These are phyloP conservation scores for Xylocopa sonorina DNA, from an alignment of 1,140 invertebrate genomes.

Conservation along the genomic window DNA sequence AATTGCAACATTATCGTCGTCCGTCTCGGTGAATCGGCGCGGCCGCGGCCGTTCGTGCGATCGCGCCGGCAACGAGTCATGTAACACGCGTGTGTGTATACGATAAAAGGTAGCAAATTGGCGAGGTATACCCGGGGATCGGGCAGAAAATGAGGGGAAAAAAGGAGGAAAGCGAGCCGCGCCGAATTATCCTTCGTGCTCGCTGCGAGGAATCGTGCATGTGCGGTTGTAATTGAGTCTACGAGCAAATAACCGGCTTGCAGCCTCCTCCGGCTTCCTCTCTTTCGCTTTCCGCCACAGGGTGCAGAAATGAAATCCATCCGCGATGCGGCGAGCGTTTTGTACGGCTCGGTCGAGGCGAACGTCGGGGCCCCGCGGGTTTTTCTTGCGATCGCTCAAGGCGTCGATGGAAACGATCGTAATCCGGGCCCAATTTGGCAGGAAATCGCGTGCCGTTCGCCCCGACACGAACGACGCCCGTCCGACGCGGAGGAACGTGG, in stretches of 20 bases:
- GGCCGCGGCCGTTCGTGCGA: background rate
- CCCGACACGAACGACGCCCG: conserved; percentile 55
- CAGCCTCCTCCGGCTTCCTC: background rate
- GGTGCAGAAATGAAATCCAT: conserved; percentile 60
- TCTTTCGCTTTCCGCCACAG: conserved; percentile 10
- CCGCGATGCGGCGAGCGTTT: background rate
- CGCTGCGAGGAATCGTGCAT: conserved; percentile 54
- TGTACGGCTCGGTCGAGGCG: too few species aligned
- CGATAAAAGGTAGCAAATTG: conserved; percentile 45
- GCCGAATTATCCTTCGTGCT: conserved; percentile 51
- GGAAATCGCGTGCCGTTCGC: conserved; percentile 72
- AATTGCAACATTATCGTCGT: conserved; percentile 27
- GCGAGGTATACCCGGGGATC: background rate
- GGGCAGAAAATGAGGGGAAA: too few species aligned
- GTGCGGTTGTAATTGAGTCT: conserved; percentile 48
- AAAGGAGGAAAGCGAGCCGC: conserved; percentile 27
- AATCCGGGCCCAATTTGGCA: conserved; percentile 68
- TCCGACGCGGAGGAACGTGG: conserved; percentile 54
- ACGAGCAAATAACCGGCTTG: conserved; percentile 50
- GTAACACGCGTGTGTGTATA: conserved; percentile 56
- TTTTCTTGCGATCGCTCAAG: conserved; percentile 45
- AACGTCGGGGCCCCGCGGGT: background rate
- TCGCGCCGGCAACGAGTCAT: conserved; percentile 18
- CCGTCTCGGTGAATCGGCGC: background rate
- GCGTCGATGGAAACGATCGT: conserved; percentile 66